Evolutionary conservation across 2,888 invertebrate genomes (phyloP).

Genomic region (Acanthosoma haemorrhoidale): DNA sequence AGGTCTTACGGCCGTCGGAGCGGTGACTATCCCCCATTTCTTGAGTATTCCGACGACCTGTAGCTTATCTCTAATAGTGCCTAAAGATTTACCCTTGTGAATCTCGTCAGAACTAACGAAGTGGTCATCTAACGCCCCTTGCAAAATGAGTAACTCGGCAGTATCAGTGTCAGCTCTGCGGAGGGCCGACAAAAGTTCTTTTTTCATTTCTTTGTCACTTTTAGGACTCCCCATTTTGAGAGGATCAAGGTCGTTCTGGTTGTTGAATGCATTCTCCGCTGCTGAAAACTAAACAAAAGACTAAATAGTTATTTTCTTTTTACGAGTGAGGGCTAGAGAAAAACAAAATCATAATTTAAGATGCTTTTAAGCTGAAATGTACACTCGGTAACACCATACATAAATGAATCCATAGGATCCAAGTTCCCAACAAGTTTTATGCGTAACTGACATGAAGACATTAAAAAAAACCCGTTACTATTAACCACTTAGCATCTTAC

Average conservation of each 20-base stretch:
- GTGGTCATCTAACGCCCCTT: background rate
- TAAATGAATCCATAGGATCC: no score
- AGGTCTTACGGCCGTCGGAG: background rate
- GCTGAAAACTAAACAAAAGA: constrained; percentile 9
- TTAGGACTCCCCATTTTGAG: background rate
- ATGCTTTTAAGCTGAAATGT: no score
- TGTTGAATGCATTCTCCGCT: background rate
- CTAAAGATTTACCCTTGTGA: background rate
- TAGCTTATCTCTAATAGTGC: background rate
- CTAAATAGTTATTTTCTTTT: no score
- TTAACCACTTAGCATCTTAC: no score
- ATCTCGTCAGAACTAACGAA: background rate
- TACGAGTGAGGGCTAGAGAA: no score
- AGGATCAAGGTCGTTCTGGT: background rate
- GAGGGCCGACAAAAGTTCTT: background rate
- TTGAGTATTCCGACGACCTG: background rate
- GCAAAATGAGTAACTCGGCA: background rate
- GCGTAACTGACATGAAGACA: no score
- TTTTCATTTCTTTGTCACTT: background rate
- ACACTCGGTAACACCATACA: no score
- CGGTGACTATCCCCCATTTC: background rate
- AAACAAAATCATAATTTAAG: no score
- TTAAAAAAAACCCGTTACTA: no score
- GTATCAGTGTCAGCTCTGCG: background rate
- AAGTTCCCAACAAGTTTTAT: no score